Percentiles rank a stretch among this genome's conserved stretches.
Conservation (phyloP, 2,888 invertebrate species). For the Himalopsyche tibetana region DNA sequence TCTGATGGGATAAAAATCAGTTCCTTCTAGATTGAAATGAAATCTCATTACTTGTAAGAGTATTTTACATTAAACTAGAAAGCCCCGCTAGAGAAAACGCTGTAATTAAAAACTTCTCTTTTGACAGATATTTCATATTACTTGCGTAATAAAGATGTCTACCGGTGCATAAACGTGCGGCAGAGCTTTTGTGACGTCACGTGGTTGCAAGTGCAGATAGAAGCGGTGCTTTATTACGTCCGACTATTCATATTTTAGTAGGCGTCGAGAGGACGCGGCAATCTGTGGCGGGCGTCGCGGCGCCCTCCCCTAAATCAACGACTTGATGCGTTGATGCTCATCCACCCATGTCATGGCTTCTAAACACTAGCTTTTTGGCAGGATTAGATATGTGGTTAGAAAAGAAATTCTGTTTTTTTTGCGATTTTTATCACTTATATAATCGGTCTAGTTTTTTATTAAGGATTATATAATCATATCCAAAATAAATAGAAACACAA, state of each 20-base stretch:
- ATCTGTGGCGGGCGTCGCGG: slow-evolving; percentile 11
- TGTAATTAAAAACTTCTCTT: neutral
- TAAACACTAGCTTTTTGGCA: neutral
- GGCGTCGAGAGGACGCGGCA: slow-evolving; percentile 22
- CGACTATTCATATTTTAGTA: slow-evolving; percentile 34
- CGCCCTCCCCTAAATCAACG: slow-evolving; percentile 24
- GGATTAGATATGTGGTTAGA: too few relatives aligned
- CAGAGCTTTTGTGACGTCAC: slow-evolving; percentile 8
- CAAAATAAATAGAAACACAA: too few relatives aligned
- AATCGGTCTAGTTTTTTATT: too few relatives aligned
- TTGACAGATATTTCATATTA: slow-evolving; percentile 21
- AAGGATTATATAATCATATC: too few relatives aligned
- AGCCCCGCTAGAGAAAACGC: neutral
- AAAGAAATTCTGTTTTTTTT: too few relatives aligned
- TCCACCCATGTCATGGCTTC: neutral
- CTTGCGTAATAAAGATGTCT: slow-evolving; percentile 18
- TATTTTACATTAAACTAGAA: too few relatives aligned
- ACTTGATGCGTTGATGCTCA: slow-evolving; percentile 8
- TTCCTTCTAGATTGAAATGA: too few relatives aligned
- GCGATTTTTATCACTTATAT: too few relatives aligned
- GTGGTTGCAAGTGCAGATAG: slow-evolving; percentile 19
- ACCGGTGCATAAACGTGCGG: neutral
- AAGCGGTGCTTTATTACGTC: slow-evolving; percentile 22
- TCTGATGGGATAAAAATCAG: too few relatives aligned
- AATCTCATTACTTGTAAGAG: too few relatives aligned